Evolutionary conservation across 2,888 invertebrate species (phyloP), one percentile per base, ranked within the genome.

Genomic region (Trissolcus japonicus): DNA sequence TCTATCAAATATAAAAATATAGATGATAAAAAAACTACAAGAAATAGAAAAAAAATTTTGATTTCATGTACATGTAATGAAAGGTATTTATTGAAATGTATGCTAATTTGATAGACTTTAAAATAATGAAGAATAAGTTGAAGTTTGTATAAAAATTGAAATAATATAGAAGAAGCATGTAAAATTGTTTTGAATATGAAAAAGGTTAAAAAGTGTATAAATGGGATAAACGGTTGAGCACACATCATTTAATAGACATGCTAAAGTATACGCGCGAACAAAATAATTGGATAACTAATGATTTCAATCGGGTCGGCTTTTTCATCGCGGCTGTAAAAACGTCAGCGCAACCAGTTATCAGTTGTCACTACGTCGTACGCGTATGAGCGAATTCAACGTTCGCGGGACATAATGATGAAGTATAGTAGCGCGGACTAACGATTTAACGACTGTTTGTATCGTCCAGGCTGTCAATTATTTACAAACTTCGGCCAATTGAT

Each of bases 281-380:
- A 53, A 59, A 41, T 16, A 43, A 21, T 17, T 40, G 14, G 29
- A 50, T 29, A 62, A 56, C 14, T 46, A 63, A 63, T 25, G 35
- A 63, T 51, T 46, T 35, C 21, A 43, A 46, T 14, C 51, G 46
- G 53, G 53, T 40, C 65, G 50, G 61, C 51, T 53, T 71, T 63
- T 11, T 35, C n/a, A 63, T 59, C 7, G 7, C 43, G 17, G 4
- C 9, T 17, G 54, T 40, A 63, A 63, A 57, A 72, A 63, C 35
- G 57, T 13, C 29, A 3, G 4, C 46, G 13, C 46, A 72, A 65
- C 63, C 59, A 72, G 59, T 63, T 72, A 72, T 72, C 63, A 72
- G 59, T 72, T 62, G 59, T 72, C 72, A 72, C 72, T 57, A 65
- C 72, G 55, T 29, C 46, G 57, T 16, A 14, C 43, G 53, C 72